phyloP scores from a whole-genome alignment of 1,140 invertebrate genomes.

The Pseudomyrmex pallidus region DNA sequence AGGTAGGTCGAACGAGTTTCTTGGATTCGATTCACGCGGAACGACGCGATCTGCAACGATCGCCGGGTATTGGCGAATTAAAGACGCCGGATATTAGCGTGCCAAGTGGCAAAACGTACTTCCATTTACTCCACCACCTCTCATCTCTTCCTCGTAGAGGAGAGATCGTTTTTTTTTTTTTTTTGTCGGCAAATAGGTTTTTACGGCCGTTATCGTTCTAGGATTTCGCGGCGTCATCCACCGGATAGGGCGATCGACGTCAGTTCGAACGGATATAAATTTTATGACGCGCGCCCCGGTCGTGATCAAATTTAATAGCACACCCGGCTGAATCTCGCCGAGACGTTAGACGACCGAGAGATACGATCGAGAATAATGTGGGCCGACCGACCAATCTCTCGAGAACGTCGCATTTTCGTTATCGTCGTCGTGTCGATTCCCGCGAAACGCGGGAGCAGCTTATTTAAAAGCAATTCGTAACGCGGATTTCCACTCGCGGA shows the following conservation, averaged over 20 bases:
- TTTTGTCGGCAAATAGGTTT: conserved; percentile 48
- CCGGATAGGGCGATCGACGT: conserved; percentile 19
- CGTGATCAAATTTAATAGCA: conserved; percentile 57
- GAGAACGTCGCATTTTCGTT: conserved; percentile 44
- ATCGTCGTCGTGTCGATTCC: conserved; percentile 13
- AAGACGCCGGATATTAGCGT: conserved; percentile 70
- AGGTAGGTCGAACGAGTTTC: conserved; percentile 56
- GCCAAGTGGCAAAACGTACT: conserved; percentile 57
- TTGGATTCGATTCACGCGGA: conserved; percentile 62
- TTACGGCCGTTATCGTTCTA: conserved; percentile 28
- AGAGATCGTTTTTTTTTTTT: neutral
- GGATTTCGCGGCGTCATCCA: conserved; percentile 32
- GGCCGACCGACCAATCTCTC: conserved; percentile 48
- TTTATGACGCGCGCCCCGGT: conserved; percentile 50
- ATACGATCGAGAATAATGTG: conserved; percentile 56
- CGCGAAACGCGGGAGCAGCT: neutral
- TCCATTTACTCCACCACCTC: neutral
- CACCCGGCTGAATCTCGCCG: conserved; percentile 31
- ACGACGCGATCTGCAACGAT: conserved; percentile 51
- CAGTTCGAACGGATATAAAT: conserved; percentile 54
- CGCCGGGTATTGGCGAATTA: conserved; percentile 47
- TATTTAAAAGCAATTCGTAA: conserved; percentile 38
- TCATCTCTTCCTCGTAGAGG: neutral
- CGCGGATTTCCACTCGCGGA: neutral
- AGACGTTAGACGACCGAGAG: conserved; percentile 10